Percentiles rank a stretch among this genome's conserved stretches.
phyloP scores from a whole-genome alignment of 2,113 vertebrate species.

The Ptyas mucosa region DNA sequence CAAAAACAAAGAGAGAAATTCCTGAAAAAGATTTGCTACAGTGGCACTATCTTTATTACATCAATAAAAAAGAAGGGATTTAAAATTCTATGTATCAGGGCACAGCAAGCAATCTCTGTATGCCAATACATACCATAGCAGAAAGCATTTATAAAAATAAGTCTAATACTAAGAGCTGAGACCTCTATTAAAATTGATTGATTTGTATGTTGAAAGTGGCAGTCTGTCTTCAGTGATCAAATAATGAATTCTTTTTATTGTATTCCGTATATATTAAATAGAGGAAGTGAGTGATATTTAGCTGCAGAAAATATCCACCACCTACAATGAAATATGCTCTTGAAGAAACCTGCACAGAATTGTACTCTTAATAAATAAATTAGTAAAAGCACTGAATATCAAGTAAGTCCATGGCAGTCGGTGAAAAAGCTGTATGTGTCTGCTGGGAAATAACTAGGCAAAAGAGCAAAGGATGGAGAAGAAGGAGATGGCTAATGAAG shows the following conservation, averaged over 20 bases:
- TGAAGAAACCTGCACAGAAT: neutral
- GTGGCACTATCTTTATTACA: neutral
- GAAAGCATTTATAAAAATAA: neutral
- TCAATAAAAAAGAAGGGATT: neutral
- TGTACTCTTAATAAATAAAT: neutral
- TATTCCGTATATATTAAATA: neutral
- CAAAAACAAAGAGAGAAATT: conserved; percentile 11
- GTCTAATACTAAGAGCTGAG: neutral
- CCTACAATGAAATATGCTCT: neutral
- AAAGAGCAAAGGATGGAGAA: neutral
- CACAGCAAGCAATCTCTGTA: neutral
- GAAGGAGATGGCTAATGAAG: neutral
- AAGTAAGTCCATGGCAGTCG: neutral
- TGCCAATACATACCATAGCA: neutral
- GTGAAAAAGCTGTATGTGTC: neutral
- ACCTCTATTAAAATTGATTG: neutral
- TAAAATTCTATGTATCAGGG: neutral
- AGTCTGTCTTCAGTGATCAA: neutral
- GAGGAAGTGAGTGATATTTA: neutral
- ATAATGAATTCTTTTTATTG: neutral
- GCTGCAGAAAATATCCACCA: neutral
- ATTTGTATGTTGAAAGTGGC: neutral
- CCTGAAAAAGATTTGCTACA: neutral
- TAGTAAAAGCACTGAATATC: conserved; percentile 2
- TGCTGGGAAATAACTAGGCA: neutral